A percentile compares a stretch with the other conserved stretches of the same genome.
These are phyloP conservation scores for Cantharis nigra DNA, from an alignment of 2,888 invertebrate genomes.

Conservation along the genomic window DNA sequence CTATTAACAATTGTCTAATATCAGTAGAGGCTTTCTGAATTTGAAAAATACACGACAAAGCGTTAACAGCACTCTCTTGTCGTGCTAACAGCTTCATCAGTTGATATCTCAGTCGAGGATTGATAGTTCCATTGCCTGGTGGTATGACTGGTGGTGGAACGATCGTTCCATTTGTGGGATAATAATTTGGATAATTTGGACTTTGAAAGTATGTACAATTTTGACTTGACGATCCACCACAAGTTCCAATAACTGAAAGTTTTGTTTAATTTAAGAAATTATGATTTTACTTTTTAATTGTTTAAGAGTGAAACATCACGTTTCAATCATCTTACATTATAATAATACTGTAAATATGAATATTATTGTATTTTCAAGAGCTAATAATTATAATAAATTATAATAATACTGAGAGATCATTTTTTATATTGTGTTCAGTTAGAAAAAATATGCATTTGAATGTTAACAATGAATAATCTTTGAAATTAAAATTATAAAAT, in stretches of 20 bases:
- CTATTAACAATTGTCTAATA: constrained; percentile 71
- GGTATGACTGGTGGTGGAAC: constrained; percentile 33
- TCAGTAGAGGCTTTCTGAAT: constrained; percentile 65
- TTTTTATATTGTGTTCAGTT: not conserved
- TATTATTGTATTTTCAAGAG: too few relatives aligned
- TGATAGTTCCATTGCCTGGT: constrained; percentile 25
- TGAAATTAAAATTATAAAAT: not conserved
- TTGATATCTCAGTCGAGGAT: constrained; percentile 40
- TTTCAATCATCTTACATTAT: not conserved
- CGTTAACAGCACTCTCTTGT: constrained; percentile 49
- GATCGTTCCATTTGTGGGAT: constrained; percentile 44
- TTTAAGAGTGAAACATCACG: not conserved
- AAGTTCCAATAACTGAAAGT: constrained; percentile 65
- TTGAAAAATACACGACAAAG: constrained; percentile 67
- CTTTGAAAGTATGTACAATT: constrained; percentile 75
- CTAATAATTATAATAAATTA: too few relatives aligned
- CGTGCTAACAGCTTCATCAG: constrained; percentile 21
- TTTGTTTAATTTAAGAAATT: not conserved
- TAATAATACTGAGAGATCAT: not conserved
- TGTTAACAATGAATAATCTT: not conserved
- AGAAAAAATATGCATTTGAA: not conserved
- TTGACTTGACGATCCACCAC: constrained; percentile 66
- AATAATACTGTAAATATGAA: too few relatives aligned
- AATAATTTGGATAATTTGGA: constrained; percentile 66
- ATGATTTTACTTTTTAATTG: not conserved